Base-by-base conservation (phyloP, 2,113 vertebrate species). In the Fukomys damarensis region DNA sequence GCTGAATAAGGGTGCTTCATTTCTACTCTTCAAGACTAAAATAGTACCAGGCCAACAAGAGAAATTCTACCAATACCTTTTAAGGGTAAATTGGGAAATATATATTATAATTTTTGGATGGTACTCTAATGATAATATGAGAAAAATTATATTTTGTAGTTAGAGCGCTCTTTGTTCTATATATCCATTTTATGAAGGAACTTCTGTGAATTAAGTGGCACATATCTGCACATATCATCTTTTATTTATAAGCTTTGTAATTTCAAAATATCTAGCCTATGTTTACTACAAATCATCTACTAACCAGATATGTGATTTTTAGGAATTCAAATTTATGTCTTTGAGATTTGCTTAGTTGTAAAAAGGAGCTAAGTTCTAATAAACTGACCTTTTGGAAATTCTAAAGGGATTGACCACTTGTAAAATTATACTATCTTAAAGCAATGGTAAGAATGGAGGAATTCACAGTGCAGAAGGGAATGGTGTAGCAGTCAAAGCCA, bases 181-280 rank as follows among this genome's bases (percentile, higher is more conserved):
- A 61, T 13, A 46, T 59, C 22, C 13, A 86, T 5, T 91, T 88
- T 82, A 70, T 77, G 65, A 86, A 92, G 43, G 70, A 95, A 93
- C 38, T 94, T 86, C 17, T 59, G 68, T 70, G 24, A 95, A 88
- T 58, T 90, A 87, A 72, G 24, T 17, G 77, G 16, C 41, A 76
- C 13, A 56, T 35, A 63, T 58, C n/a, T 74, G 41, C 86, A 22
- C 19, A 56, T 17, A 74, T 32, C 17, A 9, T 70, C 17, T 93
- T 54, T 86, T 61, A 63, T 58, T 32, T 52, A 83, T 41, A 80
- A 61, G 19, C 3, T 74, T 2, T 30, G 4, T 10, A 80, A 79
- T 66, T 54, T 80, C 93, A 95, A 77, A 89, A 49, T 46, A 70
- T 70, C 35, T 91, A 94, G 89, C 9, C n/a, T 93, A 49, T 28